phyloP scores from a whole-genome alignment of 2,888 invertebrate species.

The Drosophila formosana region DNA sequence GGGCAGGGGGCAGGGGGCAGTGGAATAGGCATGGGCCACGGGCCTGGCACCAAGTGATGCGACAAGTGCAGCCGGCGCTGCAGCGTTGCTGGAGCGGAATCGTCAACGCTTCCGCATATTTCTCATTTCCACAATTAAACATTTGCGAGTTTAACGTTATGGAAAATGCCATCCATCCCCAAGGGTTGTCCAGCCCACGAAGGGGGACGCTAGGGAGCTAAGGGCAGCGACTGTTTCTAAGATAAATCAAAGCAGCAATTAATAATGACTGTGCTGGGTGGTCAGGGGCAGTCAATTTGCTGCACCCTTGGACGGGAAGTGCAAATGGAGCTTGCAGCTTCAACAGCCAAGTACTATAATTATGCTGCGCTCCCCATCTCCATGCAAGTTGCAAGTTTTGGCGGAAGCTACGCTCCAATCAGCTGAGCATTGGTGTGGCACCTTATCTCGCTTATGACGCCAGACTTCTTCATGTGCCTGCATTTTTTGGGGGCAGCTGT shows the following conservation, averaged over 20 bases:
- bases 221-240: slow-evolving; percentile 47
- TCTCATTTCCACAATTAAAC: slow-evolving; percentile 82
- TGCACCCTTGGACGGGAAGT: slow-evolving; percentile 64
- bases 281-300: slow-evolving; percentile 49
- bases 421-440: slow-evolving; percentile 2
- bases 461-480: slow-evolving; percentile 23
- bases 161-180: slow-evolving; percentile 47
- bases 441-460: slow-evolving; percentile 20
- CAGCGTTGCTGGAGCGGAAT: slow-evolving; percentile 77
- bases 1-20: slow-evolving; percentile 1
- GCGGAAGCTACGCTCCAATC: slow-evolving; percentile 49
- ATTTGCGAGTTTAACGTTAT: slow-evolving; percentile 68
- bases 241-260: slow-evolving; percentile 79
- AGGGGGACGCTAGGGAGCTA: neutral
- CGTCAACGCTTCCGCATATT: slow-evolving; percentile 81
- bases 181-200: slow-evolving; percentile 44
- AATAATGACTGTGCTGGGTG: slow-evolving; percentile 60
- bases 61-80: slow-evolving; percentile 76
- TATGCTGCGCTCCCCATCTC: slow-evolving; percentile 38
- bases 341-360: slow-evolving; percentile 55
- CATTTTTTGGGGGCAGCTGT: slow-evolving; percentile 44
- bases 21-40: slow-evolving; percentile 25
- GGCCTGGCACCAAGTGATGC: slow-evolving; percentile 78
- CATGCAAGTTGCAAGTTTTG: slow-evolving; percentile 1
- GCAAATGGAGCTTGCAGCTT: slow-evolving; percentile 71